These are phyloP conservation scores for Zaprionus lachaisei DNA, from an alignment of 1,140 invertebrate species.

Conservation along the genomic window DNA sequence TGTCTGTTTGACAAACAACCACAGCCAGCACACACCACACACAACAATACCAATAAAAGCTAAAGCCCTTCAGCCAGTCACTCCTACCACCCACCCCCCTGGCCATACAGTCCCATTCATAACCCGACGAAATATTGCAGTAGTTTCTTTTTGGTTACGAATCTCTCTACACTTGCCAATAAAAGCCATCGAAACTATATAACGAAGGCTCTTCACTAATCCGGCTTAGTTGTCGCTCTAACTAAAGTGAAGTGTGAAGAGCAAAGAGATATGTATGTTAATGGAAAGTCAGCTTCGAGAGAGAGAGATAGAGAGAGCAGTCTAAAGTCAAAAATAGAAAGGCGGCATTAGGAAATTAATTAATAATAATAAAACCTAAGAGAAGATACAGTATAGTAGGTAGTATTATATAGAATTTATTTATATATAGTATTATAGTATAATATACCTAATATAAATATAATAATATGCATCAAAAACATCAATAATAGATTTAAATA, in stretches of 20 bases:
- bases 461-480: neutral
- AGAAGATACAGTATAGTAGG: neutral
- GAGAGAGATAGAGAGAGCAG: neutral
- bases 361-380: neutral
- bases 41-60: constrained; percentile 16
- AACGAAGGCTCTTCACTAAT: neutral
- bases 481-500: neutral
- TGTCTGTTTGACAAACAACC: constrained; percentile 29
- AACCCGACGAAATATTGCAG: constrained; percentile 1
- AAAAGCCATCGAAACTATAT: neutral
- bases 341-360: neutral
- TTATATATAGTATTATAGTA: neutral
- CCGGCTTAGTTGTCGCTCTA: neutral
- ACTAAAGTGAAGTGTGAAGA: neutral
- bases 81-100: neutral
- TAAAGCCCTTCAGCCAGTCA: constrained; percentile 8
- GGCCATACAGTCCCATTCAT: neutral
- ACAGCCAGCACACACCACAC: constrained; percentile 12
- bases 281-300: neutral
- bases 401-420: neutral
- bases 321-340: neutral
- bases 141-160: neutral
- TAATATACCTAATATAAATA: neutral
- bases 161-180: neutral
- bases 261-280: too few species aligned